phyloP scores from a whole-genome alignment of 2,113 vertebrate species.

The Pangasianodon gigas region DNA sequence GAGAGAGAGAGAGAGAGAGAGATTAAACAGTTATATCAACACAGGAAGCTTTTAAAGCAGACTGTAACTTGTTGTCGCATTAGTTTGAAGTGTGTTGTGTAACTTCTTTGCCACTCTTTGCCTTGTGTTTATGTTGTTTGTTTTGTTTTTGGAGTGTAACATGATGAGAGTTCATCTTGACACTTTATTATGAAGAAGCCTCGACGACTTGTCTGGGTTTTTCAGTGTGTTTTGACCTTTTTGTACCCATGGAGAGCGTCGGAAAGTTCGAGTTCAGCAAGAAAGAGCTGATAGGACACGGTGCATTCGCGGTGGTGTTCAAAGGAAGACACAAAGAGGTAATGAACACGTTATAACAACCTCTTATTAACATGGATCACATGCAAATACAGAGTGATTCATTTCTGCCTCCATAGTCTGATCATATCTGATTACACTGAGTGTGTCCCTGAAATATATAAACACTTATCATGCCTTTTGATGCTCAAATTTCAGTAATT shows the following conservation, averaged over 20 bases:
- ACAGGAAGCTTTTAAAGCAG: neutral
- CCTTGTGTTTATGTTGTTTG: neutral
- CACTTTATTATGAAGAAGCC: slow-evolving; percentile 47
- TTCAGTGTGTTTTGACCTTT: slow-evolving; percentile 4
- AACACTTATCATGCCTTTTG: neutral
- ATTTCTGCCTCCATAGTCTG: neutral
- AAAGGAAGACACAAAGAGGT: slow-evolving; percentile 95
- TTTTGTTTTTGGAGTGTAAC: neutral
- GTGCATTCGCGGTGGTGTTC: slow-evolving; percentile 95
- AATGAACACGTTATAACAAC: slow-evolving; percentile 34
- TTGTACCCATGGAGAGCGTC: slow-evolving; percentile 81
- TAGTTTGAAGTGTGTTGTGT: neutral
- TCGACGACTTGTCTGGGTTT: slow-evolving; percentile 49
- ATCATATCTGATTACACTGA: neutral
- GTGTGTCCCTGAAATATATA: neutral
- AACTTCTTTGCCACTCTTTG: neutral
- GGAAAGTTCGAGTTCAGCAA: slow-evolving; percentile 94
- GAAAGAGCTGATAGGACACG: slow-evolving; percentile 93
- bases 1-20: neutral
- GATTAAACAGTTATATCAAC: neutral
- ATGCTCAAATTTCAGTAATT: neutral
- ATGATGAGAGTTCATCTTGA: neutral
- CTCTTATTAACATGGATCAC: fast-evolving
- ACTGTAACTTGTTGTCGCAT: too few species aligned
- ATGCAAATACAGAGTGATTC: neutral